These are phyloP conservation scores for Rhabdomys dilectus DNA, from an alignment of 2,113 vertebrate species.

Conservation along the genomic window DNA sequence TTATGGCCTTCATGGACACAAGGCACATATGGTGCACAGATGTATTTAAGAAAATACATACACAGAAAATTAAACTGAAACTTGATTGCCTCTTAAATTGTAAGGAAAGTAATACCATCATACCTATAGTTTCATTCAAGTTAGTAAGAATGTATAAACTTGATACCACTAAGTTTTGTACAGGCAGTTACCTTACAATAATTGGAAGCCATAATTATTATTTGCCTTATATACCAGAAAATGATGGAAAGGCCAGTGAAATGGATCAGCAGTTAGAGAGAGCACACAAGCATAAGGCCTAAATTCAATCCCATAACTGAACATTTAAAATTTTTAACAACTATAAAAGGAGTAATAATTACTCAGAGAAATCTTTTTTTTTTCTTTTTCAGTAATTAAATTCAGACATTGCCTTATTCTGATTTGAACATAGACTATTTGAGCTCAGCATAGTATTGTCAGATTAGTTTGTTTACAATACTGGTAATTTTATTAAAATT, in stretches of 20 bases:
- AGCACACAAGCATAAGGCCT: not conserved
- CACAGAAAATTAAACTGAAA: not conserved
- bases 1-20: not conserved
- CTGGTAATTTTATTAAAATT: slow-evolving; percentile 37
- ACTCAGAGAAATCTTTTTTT: slow-evolving; percentile 7
- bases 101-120: not conserved
- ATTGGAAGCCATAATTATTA: not conserved
- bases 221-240: not conserved
- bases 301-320: not conserved
- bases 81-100: not conserved
- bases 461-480: slow-evolving; percentile 42
- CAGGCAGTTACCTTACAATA: not conserved
- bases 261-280: not conserved
- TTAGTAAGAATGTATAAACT: not conserved
- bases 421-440: slow-evolving; percentile 38
- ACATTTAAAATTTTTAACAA: not conserved
- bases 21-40: not conserved
- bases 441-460: not conserved
- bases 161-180: not conserved
- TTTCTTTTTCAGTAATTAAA: not conserved
- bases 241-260: not conserved
- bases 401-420: not conserved
- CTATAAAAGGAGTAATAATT: slow-evolving; percentile 37
- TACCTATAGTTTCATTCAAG: not conserved
- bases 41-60: not conserved